Base-by-base conservation (phyloP, 2,797 vertebrate species). In the Darevskia nairensis region DNA sequence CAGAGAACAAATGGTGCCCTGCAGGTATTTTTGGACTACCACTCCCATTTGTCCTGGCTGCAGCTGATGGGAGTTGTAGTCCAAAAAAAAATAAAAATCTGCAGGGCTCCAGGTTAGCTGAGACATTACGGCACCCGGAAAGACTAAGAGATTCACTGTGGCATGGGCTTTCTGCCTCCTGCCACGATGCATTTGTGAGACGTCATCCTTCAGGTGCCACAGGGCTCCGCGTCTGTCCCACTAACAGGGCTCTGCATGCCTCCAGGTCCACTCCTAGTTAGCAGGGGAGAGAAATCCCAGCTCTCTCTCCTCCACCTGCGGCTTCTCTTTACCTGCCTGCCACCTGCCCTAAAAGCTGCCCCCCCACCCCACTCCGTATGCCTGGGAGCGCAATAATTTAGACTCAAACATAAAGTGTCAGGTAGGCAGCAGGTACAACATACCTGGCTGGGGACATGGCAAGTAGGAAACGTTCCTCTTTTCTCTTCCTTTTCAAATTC, bases 401-500 rank as follows among this genome's bases (percentile, higher is more conserved):
- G 9, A 74, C 46, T 23, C 21, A 10, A 74, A 71, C n/a, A 39
- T 68, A 72, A 55, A 55, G 44, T 8, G 21, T 35, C 44, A 23
- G 6, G 10, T 8, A 39, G 46, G 25, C 55, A 35, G 1, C 11
- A 4, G 46, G 2, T 9, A 17, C 1, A 5, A 1, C 3, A 11
- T 21, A 35, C 7, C 50, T 8, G 23, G 2, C 27, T 6, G 25
- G 3, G 39, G 50, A 7, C 23, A 27, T 15, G 3, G 1, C 25
- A 2, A 3, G n/a, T 80, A 1, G 32, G 25, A 29, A 81, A 23
- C 1, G 19, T 61, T 23, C 59, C 59, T 7, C 19, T 61, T 9
- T 39, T 11, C 32, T 32, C 13, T 39, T 23, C 4, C 4, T 66
- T 39, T 7, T 15, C 35, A 25, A 4, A 27, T 41, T 66, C 6